Conservation (phyloP, 2,113 vertebrate species). For the Gymnogyps californianus region DNA sequence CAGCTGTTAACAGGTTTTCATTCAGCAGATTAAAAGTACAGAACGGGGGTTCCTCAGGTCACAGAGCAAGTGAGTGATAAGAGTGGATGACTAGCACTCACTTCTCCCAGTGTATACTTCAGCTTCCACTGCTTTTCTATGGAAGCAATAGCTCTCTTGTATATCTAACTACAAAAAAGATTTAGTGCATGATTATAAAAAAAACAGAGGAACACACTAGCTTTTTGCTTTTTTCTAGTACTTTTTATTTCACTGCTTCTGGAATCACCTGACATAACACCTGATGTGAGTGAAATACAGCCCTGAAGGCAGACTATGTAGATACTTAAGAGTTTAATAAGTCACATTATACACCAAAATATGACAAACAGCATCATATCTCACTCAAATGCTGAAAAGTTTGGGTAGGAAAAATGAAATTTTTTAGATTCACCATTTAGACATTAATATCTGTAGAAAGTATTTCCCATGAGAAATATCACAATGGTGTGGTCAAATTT, state of each 20-base stretch:
- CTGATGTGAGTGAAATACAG: background rate
- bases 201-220: background rate
- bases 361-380: background rate
- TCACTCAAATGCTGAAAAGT: background rate
- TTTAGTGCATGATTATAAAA: background rate
- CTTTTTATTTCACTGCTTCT: background rate
- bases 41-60: background rate
- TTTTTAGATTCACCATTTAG: background rate
- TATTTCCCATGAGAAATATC: background rate
- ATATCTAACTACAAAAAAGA: background rate
- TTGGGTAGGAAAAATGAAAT: background rate
- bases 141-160: background rate
- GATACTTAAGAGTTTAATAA: background rate
- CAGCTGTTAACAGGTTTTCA: background rate
- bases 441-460: background rate
- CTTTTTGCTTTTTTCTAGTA: background rate
- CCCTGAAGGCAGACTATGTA: background rate
- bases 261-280: background rate
- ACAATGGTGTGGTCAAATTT: background rate
- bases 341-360: background rate
- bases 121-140: background rate
- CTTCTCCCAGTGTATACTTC: background rate
- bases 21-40: conserved; percentile 18
- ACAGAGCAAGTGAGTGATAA: background rate
- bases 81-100: background rate